Conservation (phyloP, 1,140 invertebrate species). For the Eriosoma lanigerum region DNA sequence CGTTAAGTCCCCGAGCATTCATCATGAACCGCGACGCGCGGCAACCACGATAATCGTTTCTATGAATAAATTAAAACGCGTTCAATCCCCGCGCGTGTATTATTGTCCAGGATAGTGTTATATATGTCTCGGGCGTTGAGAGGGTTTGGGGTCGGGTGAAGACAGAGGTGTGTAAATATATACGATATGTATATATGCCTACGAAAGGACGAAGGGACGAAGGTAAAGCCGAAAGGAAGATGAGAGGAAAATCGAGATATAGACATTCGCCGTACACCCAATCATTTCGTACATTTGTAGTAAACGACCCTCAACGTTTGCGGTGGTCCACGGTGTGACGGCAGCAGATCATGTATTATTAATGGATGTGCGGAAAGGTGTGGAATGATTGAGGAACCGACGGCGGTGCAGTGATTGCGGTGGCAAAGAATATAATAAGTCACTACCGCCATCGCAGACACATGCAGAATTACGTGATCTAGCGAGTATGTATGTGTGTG, state of each 20-base stretch:
- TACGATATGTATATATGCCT: too few species aligned
- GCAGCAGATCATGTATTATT: constrained; percentile 46
- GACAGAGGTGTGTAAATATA: too few species aligned
- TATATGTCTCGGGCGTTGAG: neutral
- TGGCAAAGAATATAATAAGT: constrained; percentile 11
- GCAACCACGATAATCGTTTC: constrained; percentile 46
- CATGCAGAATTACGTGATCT: neutral
- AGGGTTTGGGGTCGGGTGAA: too few species aligned
- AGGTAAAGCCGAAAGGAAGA: neutral
- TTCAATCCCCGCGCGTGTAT: neutral
- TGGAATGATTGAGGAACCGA: too few species aligned
- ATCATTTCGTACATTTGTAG: constrained; percentile 3
- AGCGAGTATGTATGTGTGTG: neutral
- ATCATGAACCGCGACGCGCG: neutral
- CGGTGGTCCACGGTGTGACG: neutral
- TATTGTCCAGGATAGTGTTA: too few species aligned
- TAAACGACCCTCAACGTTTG: neutral
- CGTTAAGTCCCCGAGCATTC: constrained; percentile 39
- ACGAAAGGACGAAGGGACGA: neutral
- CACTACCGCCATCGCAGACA: neutral
- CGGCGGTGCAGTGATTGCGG: neutral
- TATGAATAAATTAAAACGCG: constrained; percentile 49
- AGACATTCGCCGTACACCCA: constrained; percentile 6
- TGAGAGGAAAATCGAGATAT: constrained; percentile 18
- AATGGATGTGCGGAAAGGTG: neutral